A percentile compares a stretch with the other conserved stretches of the same genome.
These are phyloP conservation scores for Sorex fumeus DNA, from an alignment of 2,113 vertebrate genomes.

Conservation along the genomic window DNA sequence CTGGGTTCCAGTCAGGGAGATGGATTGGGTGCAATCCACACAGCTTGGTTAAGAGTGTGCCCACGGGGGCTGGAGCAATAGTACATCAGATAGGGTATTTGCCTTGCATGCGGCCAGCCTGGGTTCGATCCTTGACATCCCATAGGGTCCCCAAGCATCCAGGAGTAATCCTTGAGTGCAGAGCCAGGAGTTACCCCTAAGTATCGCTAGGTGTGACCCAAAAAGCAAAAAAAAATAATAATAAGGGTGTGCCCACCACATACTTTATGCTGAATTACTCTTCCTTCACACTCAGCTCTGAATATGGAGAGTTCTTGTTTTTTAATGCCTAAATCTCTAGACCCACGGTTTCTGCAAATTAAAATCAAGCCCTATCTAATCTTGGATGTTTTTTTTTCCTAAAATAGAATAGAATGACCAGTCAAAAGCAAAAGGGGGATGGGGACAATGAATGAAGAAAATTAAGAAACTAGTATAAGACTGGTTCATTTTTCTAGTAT, in stretches of 20 bases:
- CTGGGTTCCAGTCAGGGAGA: background rate
- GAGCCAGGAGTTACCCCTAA: too few relatives aligned
- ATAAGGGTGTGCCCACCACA: background rate
- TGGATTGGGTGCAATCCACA: background rate
- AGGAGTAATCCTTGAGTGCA: too few relatives aligned
- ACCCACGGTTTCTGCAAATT: background rate
- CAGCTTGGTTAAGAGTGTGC: background rate
- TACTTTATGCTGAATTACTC: background rate
- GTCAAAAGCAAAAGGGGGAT: background rate
- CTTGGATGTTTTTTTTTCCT: background rate
- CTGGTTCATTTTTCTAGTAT: slow-evolving; percentile 11
- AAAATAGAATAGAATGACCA: background rate
- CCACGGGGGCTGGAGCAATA: too few relatives aligned
- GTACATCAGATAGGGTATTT: too few relatives aligned
- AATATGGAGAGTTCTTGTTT: background rate
- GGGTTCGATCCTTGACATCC: too few relatives aligned
- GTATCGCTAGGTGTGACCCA: too few relatives aligned
- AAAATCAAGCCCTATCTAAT: background rate
- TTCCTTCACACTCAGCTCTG: background rate
- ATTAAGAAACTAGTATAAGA: slow-evolving; percentile 27
- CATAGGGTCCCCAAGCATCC: too few relatives aligned
- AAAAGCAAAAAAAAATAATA: too few relatives aligned
- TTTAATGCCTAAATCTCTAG: background rate
- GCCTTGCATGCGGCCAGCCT: too few relatives aligned
- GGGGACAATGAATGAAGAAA: background rate